Conservation (phyloP, 53 echinoderm and acorn worm genomes). For the Henricia sp. region DNA sequence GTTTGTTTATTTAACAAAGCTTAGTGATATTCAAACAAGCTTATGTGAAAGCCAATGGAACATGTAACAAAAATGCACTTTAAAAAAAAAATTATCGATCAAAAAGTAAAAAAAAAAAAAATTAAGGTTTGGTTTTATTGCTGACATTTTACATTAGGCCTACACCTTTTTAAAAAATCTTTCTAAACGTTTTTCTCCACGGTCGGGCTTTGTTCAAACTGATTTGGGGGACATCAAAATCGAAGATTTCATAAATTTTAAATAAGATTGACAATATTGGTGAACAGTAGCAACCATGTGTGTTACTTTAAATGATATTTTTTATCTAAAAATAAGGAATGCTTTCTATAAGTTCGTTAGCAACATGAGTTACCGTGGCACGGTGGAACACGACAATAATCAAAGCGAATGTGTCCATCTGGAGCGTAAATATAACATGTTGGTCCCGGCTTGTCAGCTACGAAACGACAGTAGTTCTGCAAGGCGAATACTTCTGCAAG, state of each 20-base stretch:
- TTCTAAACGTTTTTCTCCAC: no score
- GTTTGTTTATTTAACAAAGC: no score
- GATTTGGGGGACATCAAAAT: neutral
- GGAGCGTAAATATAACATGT: constrained; percentile 20
- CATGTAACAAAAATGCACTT: no score
- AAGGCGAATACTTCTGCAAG: neutral
- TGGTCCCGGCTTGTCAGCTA: neutral
- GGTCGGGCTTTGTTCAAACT: neutral
- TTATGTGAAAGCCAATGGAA: no score
- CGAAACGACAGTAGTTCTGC: constrained; percentile 56
- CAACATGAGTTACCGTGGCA: constrained; percentile 24
- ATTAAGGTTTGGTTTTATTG: no score
- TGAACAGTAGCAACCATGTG: neutral
- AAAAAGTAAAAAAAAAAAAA: no score
- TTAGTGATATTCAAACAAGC: no score
- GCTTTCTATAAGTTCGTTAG: no score
- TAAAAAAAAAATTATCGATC: no score
- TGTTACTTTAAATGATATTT: neutral
- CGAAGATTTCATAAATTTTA: neutral
- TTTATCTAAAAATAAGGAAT: neutral
- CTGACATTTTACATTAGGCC: no score
- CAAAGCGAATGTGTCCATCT: neutral
- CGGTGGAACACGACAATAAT: neutral
- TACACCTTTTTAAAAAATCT: no score
- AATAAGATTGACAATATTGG: neutral